Percentiles rank a stretch among this genome's conserved stretches.
Conservation (phyloP, 2,888 invertebrate genomes). For the Hirtodrosophila trivittata region DNA sequence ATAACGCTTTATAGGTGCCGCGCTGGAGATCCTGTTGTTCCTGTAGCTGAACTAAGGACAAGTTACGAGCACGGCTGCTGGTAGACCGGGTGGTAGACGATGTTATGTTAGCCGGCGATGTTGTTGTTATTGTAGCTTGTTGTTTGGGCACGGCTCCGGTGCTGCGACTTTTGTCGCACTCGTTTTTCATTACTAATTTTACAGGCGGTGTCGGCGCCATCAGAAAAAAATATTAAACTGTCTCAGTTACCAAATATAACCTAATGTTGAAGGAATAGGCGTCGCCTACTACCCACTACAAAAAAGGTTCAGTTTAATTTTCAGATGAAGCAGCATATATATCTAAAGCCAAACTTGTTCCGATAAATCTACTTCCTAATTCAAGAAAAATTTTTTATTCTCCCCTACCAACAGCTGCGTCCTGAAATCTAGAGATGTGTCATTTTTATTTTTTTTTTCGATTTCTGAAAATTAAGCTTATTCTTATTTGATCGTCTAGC, state of each 20-base stretch:
- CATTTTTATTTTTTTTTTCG: constrained; percentile 8
- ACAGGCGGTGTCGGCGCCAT: constrained; percentile 53
- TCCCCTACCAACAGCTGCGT: constrained; percentile 47
- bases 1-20: constrained; percentile 85
- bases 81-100: constrained; percentile 23
- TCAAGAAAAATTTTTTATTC: not conserved
- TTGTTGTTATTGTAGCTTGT: constrained; percentile 31
- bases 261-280: constrained; percentile 16
- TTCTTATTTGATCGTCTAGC: too few relatives aligned
- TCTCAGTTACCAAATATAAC: constrained; percentile 22
- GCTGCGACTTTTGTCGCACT: constrained; percentile 40
- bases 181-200: constrained; percentile 57
- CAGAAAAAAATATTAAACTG: constrained; percentile 33
- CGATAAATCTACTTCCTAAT: not conserved
- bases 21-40: constrained; percentile 84
- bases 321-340: too few relatives aligned
- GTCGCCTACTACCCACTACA: constrained; percentile 13
- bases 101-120: constrained; percentile 39
- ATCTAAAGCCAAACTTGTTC: not conserved
- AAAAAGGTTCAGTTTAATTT: not conserved
- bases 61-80: constrained; percentile 40
- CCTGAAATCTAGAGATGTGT: constrained; percentile 21
- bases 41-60: constrained; percentile 49
- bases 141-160: constrained; percentile 73
- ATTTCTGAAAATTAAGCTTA: too few relatives aligned